A percentile compares a stretch with the other conserved stretches of the same genome.
These are phyloP conservation scores for Dufourea novaeangliae DNA, from an alignment of 1,140 invertebrate genomes.

Conservation along the genomic window DNA sequence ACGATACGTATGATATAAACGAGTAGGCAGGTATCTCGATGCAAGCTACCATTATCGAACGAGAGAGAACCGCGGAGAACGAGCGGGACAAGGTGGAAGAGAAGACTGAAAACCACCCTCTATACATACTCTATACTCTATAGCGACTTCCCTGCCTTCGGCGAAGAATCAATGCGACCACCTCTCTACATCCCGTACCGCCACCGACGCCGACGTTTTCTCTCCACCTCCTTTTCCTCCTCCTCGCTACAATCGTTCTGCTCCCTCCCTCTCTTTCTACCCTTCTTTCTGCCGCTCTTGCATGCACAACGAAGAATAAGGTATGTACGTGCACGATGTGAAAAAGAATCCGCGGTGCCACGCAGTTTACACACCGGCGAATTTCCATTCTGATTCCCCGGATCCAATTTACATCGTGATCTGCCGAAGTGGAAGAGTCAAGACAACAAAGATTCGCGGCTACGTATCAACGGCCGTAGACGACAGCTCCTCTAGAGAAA, in stretches of 20 bases:
- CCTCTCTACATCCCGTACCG: slow-evolving; percentile 15
- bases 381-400: slow-evolving; percentile 56
- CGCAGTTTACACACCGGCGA: slow-evolving; percentile 46
- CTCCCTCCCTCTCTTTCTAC: neutral
- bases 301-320: slow-evolving; percentile 7
- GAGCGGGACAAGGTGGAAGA: slow-evolving; percentile 34
- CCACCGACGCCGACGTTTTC: slow-evolving; percentile 17
- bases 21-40: slow-evolving; percentile 61
- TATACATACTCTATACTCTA: too few species aligned
- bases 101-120: slow-evolving; percentile 48
- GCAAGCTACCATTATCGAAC: slow-evolving; percentile 67
- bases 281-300: neutral
- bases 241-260: neutral
- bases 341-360: slow-evolving; percentile 27
- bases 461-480: slow-evolving; percentile 13
- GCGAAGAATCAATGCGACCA: slow-evolving; percentile 68
- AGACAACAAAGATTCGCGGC: slow-evolving; percentile 33
- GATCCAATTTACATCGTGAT: slow-evolving; percentile 56
- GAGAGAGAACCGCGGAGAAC: slow-evolving; percentile 14
- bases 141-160: slow-evolving; percentile 43
- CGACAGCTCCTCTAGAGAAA: slow-evolving; percentile 11
- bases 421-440: slow-evolving; percentile 38
- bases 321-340: slow-evolving; percentile 23
- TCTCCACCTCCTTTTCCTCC: neutral
- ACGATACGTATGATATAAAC: slow-evolving; percentile 47